phyloP scores from a whole-genome alignment of 2,113 vertebrate species.

The Rhineura floridana region DNA sequence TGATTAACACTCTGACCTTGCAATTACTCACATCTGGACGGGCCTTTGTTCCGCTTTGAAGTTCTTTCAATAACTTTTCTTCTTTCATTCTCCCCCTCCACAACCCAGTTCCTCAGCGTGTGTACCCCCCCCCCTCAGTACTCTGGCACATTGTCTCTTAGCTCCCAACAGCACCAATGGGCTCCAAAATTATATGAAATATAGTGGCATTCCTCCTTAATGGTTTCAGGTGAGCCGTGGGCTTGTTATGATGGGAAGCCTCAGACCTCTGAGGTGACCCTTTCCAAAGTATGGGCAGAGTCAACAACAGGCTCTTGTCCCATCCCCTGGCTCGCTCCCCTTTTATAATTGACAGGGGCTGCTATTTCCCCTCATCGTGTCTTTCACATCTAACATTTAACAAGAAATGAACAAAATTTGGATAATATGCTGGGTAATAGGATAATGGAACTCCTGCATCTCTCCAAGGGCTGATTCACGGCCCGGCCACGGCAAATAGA shows the following conservation, averaged over 20 bases:
- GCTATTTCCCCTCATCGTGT: constrained; percentile 54
- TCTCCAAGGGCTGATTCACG: background rate
- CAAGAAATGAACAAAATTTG: background rate
- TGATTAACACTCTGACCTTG: constrained; percentile 72
- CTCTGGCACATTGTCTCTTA: constrained; percentile 14
- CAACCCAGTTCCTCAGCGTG: background rate
- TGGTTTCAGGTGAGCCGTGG: constrained; percentile 69
- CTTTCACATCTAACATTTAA: constrained; percentile 52
- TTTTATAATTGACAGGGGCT: constrained; percentile 61
- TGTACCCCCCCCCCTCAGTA: constrained; percentile 46
- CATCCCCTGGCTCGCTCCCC: constrained; percentile 21
- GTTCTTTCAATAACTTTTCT: constrained; percentile 68
- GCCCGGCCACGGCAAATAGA: no score
- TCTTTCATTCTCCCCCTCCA: constrained; percentile 35
- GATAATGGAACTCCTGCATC: constrained; percentile 3
- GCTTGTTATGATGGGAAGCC: constrained; percentile 42
- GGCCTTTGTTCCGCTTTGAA: constrained; percentile 70
- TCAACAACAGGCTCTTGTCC: constrained; percentile 59
- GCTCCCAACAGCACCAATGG: constrained; percentile 60
- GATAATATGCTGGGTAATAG: constrained; percentile 14
- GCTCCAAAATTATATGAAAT: constrained; percentile 50
- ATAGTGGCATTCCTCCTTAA: constrained; percentile 68
- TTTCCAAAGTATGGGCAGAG: constrained; percentile 49
- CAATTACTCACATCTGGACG: constrained; percentile 76
- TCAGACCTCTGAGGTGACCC: constrained; percentile 68